phyloP scores from a whole-genome alignment of 2,113 vertebrate species.

The Psephotus haematonotus region DNA sequence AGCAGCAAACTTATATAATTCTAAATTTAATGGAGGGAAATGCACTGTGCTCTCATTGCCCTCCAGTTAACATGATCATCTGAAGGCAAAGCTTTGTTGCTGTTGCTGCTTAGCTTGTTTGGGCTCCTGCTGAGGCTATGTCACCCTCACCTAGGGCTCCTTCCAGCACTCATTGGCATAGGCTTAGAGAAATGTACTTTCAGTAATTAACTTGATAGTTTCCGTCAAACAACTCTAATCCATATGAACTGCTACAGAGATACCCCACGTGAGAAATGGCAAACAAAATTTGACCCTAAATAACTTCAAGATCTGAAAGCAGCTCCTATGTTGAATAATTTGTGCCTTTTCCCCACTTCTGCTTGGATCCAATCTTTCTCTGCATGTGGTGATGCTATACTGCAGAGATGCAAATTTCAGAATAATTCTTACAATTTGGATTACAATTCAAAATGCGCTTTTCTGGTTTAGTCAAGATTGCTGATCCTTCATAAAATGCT shows the following conservation, averaged over 20 bases:
- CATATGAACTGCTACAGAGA: background rate
- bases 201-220: background rate
- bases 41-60: background rate
- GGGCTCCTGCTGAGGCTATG: background rate
- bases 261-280: accelerated
- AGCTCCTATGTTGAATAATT: accelerated
- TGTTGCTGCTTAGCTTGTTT: background rate
- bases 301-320: background rate
- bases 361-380: background rate
- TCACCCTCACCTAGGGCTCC: background rate
- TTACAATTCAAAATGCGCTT: background rate
- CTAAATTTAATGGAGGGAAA: background rate
- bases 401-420: background rate
- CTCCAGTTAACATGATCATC: background rate
- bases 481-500: background rate
- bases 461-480: background rate
- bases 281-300: background rate
- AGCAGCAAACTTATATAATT: background rate
- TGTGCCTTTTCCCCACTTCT: accelerated
- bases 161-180: background rate
- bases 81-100: background rate
- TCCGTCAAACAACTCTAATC: background rate
- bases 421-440: background rate
- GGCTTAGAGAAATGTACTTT: background rate
- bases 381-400: accelerated